phyloP scores from a whole-genome alignment of 1,140 invertebrate species.

The Steinernema feltiae region DNA sequence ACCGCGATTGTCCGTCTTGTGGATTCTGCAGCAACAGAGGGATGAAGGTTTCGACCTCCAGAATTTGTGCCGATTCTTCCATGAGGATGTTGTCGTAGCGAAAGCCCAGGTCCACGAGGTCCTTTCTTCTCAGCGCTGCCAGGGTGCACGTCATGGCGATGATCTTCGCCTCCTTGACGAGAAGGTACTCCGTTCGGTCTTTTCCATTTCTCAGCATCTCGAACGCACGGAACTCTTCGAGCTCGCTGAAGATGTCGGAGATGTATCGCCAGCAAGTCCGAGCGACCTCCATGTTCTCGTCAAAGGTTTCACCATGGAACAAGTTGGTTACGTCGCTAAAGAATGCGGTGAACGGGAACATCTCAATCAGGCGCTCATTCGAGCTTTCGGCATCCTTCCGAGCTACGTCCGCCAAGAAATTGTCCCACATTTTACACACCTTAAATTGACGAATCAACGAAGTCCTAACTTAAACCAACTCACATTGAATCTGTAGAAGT shows the following conservation, averaged over 20 bases:
- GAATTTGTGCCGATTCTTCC: conserved; percentile 97
- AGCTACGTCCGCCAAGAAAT: conserved; percentile 68
- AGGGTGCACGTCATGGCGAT: conserved; percentile 99
- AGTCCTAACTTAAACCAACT: not conserved
- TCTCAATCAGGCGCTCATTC: conserved; percentile 57
- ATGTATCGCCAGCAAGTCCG: conserved; percentile 90
- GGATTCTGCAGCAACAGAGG: conserved; percentile 86
- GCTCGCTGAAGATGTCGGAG: conserved; percentile 85
- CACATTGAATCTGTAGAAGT: conserved; percentile 65
- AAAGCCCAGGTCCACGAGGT: conserved; percentile 81
- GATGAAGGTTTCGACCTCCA: conserved; percentile 99
- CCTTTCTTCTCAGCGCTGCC: conserved; percentile 88
- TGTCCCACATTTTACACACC: conserved; percentile 74
- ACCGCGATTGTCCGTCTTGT: conserved; percentile 83
- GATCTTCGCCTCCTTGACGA: conserved; percentile 93
- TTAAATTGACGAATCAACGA: conserved; percentile 68
- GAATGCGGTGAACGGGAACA: conserved; percentile 87
- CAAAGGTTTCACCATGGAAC: conserved; percentile 71
- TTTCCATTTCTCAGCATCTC: conserved; percentile 83
- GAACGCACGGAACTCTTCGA: conserved; percentile 97
- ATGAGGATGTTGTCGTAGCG: conserved; percentile 97
- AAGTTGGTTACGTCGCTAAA: conserved; percentile 85
- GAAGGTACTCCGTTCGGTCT: conserved; percentile 87
- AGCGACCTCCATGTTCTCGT: conserved; percentile 83
- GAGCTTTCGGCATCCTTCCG: conserved; percentile 18